Evolutionary conservation across 2,797 vertebrate species (phyloP).

Genomic region (Telmatherina bonti): DNA sequence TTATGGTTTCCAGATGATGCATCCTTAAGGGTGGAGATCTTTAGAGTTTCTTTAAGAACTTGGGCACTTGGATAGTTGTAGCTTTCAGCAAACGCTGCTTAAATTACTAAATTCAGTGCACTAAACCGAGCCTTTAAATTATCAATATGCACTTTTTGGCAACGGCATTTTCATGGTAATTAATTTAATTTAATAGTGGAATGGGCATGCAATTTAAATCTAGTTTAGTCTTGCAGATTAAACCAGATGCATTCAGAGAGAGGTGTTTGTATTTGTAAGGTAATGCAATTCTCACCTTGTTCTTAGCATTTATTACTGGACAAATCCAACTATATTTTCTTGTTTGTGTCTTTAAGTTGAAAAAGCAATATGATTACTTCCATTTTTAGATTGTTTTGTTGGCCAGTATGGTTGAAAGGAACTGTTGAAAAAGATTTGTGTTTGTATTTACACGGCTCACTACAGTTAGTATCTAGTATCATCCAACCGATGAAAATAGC

Average conservation of each 20-base stretch:
- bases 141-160: not conserved
- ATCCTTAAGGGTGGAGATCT: not conserved
- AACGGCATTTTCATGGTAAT: not conserved
- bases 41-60: not conserved
- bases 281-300: no score
- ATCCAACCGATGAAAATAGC: constrained; percentile 4
- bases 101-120: not conserved
- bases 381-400: no score
- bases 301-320: no score
- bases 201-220: not conserved
- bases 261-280: no score
- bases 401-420: not conserved
- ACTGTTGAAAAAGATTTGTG: not conserved
- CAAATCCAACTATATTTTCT: no score
- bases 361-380: no score
- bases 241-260: no score
- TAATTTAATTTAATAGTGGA: not conserved
- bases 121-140: not conserved
- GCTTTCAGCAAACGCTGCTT: not conserved
- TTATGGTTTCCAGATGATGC: no score
- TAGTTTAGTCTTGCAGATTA: not conserved
- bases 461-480: not conserved
- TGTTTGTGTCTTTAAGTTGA: no score
- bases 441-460: not conserved
- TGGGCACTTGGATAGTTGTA: not conserved